Evolutionary conservation across 2,797 vertebrate genomes (phyloP), one percentile per base, ranked within the genome.

Genomic region (Dromococcyx pavoninus): DNA sequence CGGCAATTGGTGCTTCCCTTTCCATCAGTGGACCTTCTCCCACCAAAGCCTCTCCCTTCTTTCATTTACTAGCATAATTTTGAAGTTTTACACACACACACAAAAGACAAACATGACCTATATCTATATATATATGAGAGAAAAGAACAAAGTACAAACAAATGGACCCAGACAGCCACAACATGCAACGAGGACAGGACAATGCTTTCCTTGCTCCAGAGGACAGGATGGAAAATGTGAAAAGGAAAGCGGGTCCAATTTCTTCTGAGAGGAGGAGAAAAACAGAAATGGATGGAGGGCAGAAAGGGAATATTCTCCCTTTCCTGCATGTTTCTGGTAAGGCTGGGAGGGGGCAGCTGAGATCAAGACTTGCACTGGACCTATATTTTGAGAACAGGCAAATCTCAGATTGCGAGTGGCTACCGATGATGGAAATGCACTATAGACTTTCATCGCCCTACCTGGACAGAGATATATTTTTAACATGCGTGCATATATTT

Each of bases 1-100:
- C 95, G 69, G 97, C 97, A 97, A 97, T 94, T 98, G 98, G 98
- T 98, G 98, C 98, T 98, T 97, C 95, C 97, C 96, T 93, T 89
- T 82, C 95, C 95, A 95, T 95, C 94, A 91, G 65, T 64, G 93
- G 96, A 97, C 90, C 58, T 96, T 95, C 88, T 96, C 94, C 95
- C 95, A 95, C 89, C 96, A 96, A 96, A 96, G 94, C 76, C 70
- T 71, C 50, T 94, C 93, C 95, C 69, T 91, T 79, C 92, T 93
- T 91, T 88, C 94, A 79, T 94, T 93, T 93, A 94, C 91, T 94
- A 96, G 93, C 78, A 74, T 87, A 67, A 90, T 90, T 96, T 94
- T 93, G 37, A 95, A 91, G 32, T 96, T 93, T 90, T 88, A 91
- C 88, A 90, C 67, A 92, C 88, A 93, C 60, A 70, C n/a, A n/a